These are phyloP conservation scores for Pseudolaguvia tuberculata DNA, from an alignment of 2,113 vertebrate genomes.

Conservation along the genomic window DNA sequence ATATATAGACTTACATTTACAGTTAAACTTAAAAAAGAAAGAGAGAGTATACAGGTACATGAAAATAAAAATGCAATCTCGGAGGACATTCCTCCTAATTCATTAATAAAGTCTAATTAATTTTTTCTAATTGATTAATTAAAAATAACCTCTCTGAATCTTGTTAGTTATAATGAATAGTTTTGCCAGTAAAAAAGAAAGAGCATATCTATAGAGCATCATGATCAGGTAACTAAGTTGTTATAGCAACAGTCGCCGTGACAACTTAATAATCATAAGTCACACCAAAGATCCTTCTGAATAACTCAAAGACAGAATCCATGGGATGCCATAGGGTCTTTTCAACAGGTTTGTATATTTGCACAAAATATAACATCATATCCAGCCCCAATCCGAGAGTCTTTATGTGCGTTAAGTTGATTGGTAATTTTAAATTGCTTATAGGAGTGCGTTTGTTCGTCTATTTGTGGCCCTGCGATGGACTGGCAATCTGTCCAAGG, in stretches of 20 bases:
- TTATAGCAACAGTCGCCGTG: constrained; percentile 45
- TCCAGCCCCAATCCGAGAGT: no score
- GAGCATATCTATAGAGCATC: neutral
- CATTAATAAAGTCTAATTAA: no score
- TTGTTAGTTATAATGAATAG: constrained; percentile 18
- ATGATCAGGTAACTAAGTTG: constrained; percentile 28
- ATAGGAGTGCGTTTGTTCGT: no score
- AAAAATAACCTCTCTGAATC: neutral
- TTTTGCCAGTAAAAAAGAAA: constrained; percentile 19
- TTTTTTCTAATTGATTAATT: neutral
- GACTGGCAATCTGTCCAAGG: no score
- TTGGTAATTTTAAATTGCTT: no score
- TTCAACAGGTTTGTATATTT: no score
- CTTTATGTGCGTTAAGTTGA: no score
- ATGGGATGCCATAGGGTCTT: neutral
- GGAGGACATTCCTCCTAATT: no score
- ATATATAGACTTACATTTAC: neutral
- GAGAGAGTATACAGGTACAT: neutral
- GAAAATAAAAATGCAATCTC: no score
- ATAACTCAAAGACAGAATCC: constrained; percentile 15
- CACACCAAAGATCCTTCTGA: constrained; percentile 21
- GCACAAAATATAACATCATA: no score
- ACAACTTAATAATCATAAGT: constrained; percentile 38
- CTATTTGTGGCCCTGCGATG: no score
- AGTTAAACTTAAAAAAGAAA: neutral